These are phyloP conservation scores for Tetrao urogallus DNA, from an alignment of 2,113 vertebrate genomes.

Conservation along the genomic window DNA sequence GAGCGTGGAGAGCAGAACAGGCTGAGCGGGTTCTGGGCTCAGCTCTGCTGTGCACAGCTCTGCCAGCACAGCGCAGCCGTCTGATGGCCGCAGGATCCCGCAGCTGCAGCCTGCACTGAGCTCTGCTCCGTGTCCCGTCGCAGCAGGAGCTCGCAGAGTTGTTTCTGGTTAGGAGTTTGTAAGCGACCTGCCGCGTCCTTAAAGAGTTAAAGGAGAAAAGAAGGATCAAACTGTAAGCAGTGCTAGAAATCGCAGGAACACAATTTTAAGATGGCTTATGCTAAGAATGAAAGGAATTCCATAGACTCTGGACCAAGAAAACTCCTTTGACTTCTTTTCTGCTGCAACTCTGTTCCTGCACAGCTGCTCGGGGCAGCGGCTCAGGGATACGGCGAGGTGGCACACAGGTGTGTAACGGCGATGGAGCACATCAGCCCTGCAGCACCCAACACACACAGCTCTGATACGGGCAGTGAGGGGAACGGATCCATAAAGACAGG, in stretches of 20 bases:
- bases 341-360: neutral
- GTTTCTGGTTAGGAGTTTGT: neutral
- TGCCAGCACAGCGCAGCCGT: neutral
- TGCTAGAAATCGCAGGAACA: neutral
- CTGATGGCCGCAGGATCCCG: neutral
- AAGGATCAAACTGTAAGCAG: neutral
- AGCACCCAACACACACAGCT: neutral
- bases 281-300: constrained; percentile 6
- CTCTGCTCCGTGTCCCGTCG: neutral
- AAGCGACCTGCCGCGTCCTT: neutral
- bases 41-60: neutral
- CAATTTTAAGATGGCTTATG: constrained; percentile 2
- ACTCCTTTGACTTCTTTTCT: neutral
- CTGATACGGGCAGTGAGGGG: neutral
- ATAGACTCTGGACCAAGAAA: neutral
- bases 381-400: neutral
- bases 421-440: neutral
- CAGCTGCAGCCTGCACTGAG: neutral
- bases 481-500: neutral
- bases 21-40: neutral
- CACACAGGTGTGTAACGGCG: neutral
- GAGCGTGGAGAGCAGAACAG: neutral
- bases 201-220: neutral
- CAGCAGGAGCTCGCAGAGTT: neutral
- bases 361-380: neutral